Conservation (phyloP, 1,140 invertebrate species). For the Zaprionus camerounensis region DNA sequence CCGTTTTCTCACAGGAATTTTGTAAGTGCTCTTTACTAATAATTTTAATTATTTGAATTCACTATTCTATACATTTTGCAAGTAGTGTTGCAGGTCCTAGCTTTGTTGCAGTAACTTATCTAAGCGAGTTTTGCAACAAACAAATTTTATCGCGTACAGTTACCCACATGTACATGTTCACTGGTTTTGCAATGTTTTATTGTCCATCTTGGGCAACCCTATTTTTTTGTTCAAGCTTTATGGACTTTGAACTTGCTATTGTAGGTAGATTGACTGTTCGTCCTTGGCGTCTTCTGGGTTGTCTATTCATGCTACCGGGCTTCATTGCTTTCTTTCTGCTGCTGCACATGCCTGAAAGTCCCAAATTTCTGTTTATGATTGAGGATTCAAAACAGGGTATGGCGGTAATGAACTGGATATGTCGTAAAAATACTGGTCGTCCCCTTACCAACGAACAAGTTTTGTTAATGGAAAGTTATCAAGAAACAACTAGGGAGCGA, state of each 20-base stretch:
- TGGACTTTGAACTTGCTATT: conserved; percentile 52
- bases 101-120: conserved; percentile 62
- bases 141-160: conserved; percentile 50
- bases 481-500: conserved; percentile 2
- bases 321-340: conserved; percentile 54
- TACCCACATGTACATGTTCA: conserved; percentile 69
- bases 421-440: conserved; percentile 49
- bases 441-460: conserved; percentile 51
- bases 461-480: conserved; percentile 25
- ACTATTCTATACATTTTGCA: not conserved
- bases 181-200: conserved; percentile 64
- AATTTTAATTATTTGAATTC: not conserved
- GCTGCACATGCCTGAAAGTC: conserved; percentile 60
- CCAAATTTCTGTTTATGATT: conserved; percentile 62
- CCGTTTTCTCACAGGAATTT: conserved; percentile 64
- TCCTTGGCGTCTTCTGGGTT: conserved; percentile 55
- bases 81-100: conserved; percentile 62
- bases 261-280: conserved; percentile 30
- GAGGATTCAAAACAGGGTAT: conserved; percentile 44
- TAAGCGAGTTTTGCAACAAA: conserved; percentile 64
- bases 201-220: conserved; percentile 43
- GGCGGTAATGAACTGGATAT: conserved; percentile 55
- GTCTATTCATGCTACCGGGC: conserved; percentile 51
- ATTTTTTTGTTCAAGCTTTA: conserved; percentile 18
- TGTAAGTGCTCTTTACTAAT: conserved; percentile 48